Evolutionary conservation across 2,797 vertebrate genomes (phyloP).

Genomic region (Fratercula arctica): DNA sequence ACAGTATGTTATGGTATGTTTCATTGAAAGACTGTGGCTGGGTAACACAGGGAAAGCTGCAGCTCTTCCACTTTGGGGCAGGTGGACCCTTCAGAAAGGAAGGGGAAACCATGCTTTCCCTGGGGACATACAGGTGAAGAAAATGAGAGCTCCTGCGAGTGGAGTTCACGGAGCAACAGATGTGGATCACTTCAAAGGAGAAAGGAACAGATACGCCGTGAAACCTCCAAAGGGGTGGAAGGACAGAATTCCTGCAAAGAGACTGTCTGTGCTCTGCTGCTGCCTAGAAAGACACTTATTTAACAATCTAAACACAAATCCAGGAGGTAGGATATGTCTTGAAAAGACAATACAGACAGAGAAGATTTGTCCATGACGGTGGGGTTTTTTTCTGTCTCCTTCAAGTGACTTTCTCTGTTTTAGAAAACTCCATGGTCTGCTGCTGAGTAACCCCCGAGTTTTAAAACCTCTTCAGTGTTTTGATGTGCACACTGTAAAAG

Average conservation of each 20-base stretch:
- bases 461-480: background rate
- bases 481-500: background rate
- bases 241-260: background rate
- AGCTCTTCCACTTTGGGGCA: background rate
- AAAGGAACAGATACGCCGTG: accelerated
- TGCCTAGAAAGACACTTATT: background rate
- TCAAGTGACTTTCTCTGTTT: background rate
- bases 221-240: background rate
- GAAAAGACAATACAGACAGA: background rate
- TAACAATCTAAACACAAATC: background rate
- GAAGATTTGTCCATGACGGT: background rate
- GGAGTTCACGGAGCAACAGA: background rate
- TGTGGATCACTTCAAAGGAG: background rate
- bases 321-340: background rate
- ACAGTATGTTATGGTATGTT: background rate
- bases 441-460: background rate
- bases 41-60: background rate
- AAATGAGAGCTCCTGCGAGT: background rate
- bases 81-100: background rate
- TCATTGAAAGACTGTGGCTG: background rate
- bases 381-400: background rate
- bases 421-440: background rate
- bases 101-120: background rate
- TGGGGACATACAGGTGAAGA: background rate
- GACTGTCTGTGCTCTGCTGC: background rate